phyloP scores from a whole-genome alignment of 2,888 invertebrate genomes.

The Chromoteleia sp. region DNA sequence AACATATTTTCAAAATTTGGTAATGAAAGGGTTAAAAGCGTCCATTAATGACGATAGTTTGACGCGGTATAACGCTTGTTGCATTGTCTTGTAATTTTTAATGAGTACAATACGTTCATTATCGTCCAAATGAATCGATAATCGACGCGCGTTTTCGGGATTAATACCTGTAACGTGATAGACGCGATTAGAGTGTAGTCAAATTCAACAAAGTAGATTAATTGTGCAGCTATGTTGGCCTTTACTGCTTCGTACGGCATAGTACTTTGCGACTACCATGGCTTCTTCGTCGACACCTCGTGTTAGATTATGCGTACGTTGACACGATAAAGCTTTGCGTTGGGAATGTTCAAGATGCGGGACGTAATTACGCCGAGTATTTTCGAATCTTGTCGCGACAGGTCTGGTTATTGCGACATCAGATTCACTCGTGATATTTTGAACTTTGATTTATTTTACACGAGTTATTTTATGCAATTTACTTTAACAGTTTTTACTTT shows the following conservation, averaged over 20 bases:
- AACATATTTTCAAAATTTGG: too few species aligned
- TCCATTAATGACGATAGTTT: not conserved
- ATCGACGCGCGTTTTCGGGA: conserved; percentile 19
- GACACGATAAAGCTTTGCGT: conserved; percentile 30
- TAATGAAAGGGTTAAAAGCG: too few species aligned
- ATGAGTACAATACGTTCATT: conserved; percentile 31
- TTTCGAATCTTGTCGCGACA: conserved; percentile 11
- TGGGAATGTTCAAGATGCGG: conserved; percentile 17
- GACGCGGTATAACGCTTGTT: not conserved
- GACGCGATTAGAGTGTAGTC: conserved; percentile 30
- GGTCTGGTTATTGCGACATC: not conserved
- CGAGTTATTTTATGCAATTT: too few species aligned
- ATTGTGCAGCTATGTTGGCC: conserved; percentile 17
- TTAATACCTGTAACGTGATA: conserved; percentile 40
- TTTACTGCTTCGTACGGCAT: conserved; percentile 13
- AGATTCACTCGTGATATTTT: too few species aligned
- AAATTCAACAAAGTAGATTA: conserved; percentile 49
- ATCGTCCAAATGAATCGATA: conserved; percentile 23
- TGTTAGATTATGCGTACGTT: conserved; percentile 44
- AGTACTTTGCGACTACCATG: conserved; percentile 22
- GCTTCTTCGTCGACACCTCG: conserved; percentile 42
- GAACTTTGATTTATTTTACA: conserved; percentile 4
- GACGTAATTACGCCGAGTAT: conserved; percentile 21
- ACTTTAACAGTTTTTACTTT: too few species aligned
- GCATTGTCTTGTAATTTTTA: conserved; percentile 24